Conservation (phyloP, 2,113 vertebrate genomes). For the Barnardius zonarius region DNA sequence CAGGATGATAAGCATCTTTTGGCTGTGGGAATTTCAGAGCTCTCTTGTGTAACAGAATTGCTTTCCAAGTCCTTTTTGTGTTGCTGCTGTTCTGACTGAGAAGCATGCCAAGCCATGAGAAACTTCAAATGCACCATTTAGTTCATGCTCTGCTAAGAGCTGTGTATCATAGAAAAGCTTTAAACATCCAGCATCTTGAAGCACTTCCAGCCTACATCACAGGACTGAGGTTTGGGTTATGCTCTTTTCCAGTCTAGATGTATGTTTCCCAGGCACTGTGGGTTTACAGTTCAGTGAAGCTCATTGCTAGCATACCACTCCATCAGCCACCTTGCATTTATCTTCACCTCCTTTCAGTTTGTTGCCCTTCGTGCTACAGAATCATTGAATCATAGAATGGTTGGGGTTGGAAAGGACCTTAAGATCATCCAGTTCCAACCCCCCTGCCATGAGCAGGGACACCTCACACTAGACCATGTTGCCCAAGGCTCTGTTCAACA, state of each 20-base stretch:
- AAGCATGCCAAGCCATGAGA: background rate
- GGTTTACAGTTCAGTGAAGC: background rate
- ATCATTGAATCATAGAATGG: background rate
- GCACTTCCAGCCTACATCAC: too few species aligned
- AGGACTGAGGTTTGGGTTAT: background rate
- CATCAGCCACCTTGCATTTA: background rate
- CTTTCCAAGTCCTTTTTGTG: background rate
- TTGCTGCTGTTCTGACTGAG: conserved; percentile 1
- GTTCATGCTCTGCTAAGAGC: background rate
- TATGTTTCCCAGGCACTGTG: background rate
- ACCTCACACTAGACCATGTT: background rate
- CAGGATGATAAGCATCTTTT: background rate
- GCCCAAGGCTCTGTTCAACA: background rate
- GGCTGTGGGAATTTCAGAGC: conserved; percentile 1
- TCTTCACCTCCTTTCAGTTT: background rate
- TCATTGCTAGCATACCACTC: background rate
- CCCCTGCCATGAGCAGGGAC: background rate
- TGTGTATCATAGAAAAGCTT: background rate
- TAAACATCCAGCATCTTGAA: background rate
- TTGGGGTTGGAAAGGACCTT: background rate
- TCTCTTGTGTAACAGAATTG: conserved; percentile 7
- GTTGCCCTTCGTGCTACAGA: background rate
- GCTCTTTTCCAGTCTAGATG: too few species aligned
- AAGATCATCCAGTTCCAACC: background rate
- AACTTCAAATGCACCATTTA: background rate